These are phyloP conservation scores for Drosophila anceps DNA, from an alignment of 2,888 invertebrate genomes.

Conservation along the genomic window DNA sequence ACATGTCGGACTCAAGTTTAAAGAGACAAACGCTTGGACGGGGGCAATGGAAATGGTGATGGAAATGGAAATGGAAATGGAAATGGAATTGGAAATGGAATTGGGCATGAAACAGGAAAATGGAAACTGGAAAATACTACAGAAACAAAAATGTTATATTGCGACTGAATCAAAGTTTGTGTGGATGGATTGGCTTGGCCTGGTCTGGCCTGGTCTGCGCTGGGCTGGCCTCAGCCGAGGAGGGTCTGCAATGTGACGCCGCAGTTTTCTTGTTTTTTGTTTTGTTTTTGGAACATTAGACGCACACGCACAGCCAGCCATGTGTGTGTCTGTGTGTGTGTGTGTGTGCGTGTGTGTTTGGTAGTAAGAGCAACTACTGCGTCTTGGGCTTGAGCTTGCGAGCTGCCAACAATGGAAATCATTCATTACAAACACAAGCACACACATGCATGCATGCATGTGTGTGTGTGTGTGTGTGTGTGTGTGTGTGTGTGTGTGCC, in stretches of 20 bases:
- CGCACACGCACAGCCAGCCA: slow-evolving; percentile 16
- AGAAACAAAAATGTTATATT: not conserved
- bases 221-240: not conserved
- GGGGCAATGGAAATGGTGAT: slow-evolving; percentile 4
- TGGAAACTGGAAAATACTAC: not conserved
- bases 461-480: not conserved
- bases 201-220: not conserved
- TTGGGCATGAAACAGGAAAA: slow-evolving; percentile 1
- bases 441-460: not conserved
- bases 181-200: slow-evolving; percentile 10
- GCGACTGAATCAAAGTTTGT: slow-evolving; percentile 3
- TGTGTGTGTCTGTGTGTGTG: not conserved
- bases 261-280: slow-evolving; percentile 43
- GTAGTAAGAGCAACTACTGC: slow-evolving; percentile 53
- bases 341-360: slow-evolving; percentile 2
- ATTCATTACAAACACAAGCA: slow-evolving; percentile 52
- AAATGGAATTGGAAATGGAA: slow-evolving; percentile 2
- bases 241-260: slow-evolving; percentile 57
- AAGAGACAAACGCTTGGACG: slow-evolving; percentile 26
- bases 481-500: not conserved
- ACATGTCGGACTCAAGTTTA: slow-evolving; percentile 52
- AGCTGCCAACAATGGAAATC: slow-evolving; percentile 72
- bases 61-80: slow-evolving; percentile 2
- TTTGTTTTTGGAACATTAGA: slow-evolving; percentile 47
- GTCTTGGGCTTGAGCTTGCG: slow-evolving; percentile 40